These are phyloP conservation scores for Phengaris alcon DNA, from an alignment of 2,888 invertebrate species.

Conservation along the genomic window DNA sequence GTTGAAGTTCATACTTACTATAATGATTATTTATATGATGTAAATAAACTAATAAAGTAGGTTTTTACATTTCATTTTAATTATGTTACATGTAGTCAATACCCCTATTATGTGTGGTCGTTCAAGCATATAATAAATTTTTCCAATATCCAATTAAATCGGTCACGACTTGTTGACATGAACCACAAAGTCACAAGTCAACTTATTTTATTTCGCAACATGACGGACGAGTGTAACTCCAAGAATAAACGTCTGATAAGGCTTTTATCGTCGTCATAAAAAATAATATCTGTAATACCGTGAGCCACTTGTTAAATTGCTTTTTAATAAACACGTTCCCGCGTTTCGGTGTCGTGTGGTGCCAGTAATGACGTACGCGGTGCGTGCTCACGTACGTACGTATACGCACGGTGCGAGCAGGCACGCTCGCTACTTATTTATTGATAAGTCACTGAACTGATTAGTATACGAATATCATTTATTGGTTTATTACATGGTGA, in stretches of 20 bases:
- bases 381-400: neutral
- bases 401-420: conserved; percentile 9
- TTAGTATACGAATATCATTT: neutral
- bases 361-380: conserved; percentile 3
- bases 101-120: neutral
- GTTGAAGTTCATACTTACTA: no score
- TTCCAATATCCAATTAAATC: conserved; percentile 8
- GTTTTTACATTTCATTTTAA: no score
- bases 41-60: no score
- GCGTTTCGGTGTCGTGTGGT: conserved; percentile 7
- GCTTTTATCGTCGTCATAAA: conserved; percentile 2
- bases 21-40: no score
- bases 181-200: neutral
- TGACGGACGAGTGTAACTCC: neutral
- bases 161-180: conserved; percentile 20
- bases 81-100: no score
- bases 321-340: conserved; percentile 17
- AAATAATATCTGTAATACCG: conserved; percentile 6
- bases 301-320: conserved; percentile 13
- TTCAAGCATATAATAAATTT: neutral
- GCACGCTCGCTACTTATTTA: conserved; percentile 7
- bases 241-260: conserved; percentile 6
- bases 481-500: neutral
- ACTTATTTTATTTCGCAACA: neutral
- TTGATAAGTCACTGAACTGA: conserved; percentile 7